Base-by-base conservation (phyloP, 2,888 invertebrate genomes). In the Synergus umbraculus region DNA sequence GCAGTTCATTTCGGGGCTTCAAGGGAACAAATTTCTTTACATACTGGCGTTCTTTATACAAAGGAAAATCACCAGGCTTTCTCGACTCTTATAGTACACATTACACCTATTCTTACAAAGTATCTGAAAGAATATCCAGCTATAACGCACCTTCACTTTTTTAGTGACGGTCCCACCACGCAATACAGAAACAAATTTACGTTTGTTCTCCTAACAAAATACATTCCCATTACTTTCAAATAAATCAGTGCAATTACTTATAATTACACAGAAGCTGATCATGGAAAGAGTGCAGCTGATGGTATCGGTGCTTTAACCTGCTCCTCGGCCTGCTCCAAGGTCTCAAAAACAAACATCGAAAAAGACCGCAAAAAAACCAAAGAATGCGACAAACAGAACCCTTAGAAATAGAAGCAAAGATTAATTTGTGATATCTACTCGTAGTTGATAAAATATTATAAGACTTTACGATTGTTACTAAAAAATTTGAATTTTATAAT, bases 1-100 rank as follows among this genome's bases (percentile, higher is more conserved):
- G 54, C 69, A 69, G 63, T 67, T 29, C 78, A 78, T 44, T 69
- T 69, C 10, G 63, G 69, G 22, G 78, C 78, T 69, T 78, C 78
- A 1, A 60, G 69, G 7, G 69, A 78, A 46, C 78, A 69, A 69
- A 44, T 78, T 12, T 73, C 76, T 44, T 54, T 76, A 60, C 76
- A 79, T 49, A 76, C 79, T 22, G 76, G 67, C 5, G 29, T 79
- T 76, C 13, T 67, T 22, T 79, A 76, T 29, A 13, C 46, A 37
- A 67, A 66, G 43, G 44, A n/a, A 22, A 41, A 54, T 37, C 18
- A 9, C 41, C 76, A 79, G 29, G 49, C 79, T 22, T 79, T 76
- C 22, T 79, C 76, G 15, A 79, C 76, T 13, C 37, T 79, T 49
- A 67, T 77, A 37, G 67, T 49, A 13, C 77, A 77, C 18, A 22